phyloP scores from a whole-genome alignment of 1,140 invertebrate species.

The Bombus turneri region DNA sequence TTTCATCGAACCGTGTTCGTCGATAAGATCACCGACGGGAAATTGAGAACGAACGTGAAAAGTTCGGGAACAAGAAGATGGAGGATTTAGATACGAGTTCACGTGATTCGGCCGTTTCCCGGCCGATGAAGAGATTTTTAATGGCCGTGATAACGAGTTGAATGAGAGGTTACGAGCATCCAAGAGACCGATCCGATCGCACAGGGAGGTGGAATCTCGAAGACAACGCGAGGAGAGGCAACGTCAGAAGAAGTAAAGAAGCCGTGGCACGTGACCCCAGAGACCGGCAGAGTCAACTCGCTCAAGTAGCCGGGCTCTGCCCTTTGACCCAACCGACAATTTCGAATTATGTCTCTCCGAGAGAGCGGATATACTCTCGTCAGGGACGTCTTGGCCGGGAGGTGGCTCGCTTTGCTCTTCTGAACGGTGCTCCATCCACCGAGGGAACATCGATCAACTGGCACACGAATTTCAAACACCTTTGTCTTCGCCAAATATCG shows the following conservation, averaged over 20 bases:
- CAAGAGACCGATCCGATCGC: neutral
- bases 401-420: neutral
- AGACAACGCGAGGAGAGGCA: conserved; percentile 57
- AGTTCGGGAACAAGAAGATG: neutral
- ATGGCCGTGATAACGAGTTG: conserved; percentile 22
- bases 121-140: conserved; percentile 25
- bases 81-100: neutral
- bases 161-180: neutral
- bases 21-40: conserved; percentile 13
- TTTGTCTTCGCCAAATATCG: neutral
- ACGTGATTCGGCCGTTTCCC: neutral
- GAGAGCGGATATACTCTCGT: conserved; percentile 77
- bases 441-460: neutral
- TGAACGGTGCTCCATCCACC: neutral
- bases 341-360: conserved; percentile 80
- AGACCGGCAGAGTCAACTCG: conserved; percentile 80
- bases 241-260: conserved; percentile 67
- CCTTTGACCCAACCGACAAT: conserved; percentile 81
- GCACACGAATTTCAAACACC: neutral
- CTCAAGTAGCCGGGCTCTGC: conserved; percentile 81
- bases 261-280: conserved; percentile 80
- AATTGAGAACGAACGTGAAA: neutral
- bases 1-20: neutral
- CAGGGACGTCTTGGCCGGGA: conserved; percentile 60
- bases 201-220: conserved; percentile 34